phyloP scores from a whole-genome alignment of 2,888 invertebrate species.

The Spilosoma lubricipeda region DNA sequence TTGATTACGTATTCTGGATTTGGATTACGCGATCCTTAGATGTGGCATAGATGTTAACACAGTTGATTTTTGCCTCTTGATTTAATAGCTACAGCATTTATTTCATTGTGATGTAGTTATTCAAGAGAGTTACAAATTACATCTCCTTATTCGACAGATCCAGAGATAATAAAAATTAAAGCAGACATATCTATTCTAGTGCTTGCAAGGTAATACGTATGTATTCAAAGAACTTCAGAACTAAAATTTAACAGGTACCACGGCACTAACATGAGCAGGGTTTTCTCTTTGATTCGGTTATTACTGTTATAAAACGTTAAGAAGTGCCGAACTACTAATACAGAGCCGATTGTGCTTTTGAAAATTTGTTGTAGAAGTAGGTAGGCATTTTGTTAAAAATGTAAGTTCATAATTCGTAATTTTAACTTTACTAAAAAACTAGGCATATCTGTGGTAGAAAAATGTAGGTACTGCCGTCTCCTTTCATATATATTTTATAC shows the following conservation, averaged over 20 bases:
- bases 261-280: background rate
- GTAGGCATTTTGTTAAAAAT: background rate
- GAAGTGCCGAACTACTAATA: background rate
- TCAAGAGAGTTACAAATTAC: background rate
- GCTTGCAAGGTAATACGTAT: too few relatives aligned
- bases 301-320: background rate
- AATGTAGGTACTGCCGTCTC: background rate
- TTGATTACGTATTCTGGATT: constrained; percentile 65
- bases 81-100: background rate
- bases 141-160: background rate
- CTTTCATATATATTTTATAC: too few relatives aligned
- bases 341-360: background rate
- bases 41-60: constrained; percentile 26
- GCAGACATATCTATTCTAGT: too few relatives aligned
- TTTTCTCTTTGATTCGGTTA: background rate
- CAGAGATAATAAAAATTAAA: too few relatives aligned
- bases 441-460: background rate
- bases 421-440: too few relatives aligned
- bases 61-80: background rate
- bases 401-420: background rate
- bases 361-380: too few relatives aligned
- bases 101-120: background rate
- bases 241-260: background rate
- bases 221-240: background rate
- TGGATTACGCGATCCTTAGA: constrained; percentile 45